Percentiles rank a stretch among this genome's conserved stretches.
These are phyloP conservation scores for Drosophila longiperda DNA, from an alignment of 2,888 invertebrate species.

Conservation along the genomic window DNA sequence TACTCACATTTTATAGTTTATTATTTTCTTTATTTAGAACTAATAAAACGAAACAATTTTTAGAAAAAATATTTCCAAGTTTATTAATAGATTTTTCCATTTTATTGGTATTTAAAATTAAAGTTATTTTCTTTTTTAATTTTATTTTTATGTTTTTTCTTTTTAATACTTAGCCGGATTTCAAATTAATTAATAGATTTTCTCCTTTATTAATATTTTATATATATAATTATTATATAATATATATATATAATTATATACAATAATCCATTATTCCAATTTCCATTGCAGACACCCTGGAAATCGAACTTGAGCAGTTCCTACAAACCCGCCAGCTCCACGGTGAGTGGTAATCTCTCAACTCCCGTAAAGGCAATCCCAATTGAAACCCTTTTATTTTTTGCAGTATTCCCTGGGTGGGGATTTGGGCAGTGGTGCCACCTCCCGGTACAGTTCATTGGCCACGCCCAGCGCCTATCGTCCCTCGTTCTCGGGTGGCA, in stretches of 20 bases:
- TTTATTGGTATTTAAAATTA: too few relatives aligned
- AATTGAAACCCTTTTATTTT: too few relatives aligned
- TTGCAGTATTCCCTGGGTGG: slow-evolving; percentile 82
- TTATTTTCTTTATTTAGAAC: too few relatives aligned
- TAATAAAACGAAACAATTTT: too few relatives aligned
- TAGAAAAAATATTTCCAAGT: too few relatives aligned
- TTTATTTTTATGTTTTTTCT: neutral
- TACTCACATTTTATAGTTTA: too few relatives aligned
- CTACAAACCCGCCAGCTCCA: slow-evolving; percentile 80
- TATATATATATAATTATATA: neutral
- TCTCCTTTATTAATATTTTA: neutral
- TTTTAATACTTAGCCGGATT: neutral
- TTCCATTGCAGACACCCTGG: slow-evolving; percentile 82
- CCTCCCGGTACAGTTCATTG: slow-evolving; percentile 80
- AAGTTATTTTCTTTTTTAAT: neutral
- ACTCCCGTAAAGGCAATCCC: rapidly evolving
- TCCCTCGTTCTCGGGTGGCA: slow-evolving; percentile 85
- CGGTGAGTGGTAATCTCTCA: slow-evolving; percentile 67
- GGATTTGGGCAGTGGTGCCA: slow-evolving; percentile 74
- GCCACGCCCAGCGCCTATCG: slow-evolving; percentile 83
- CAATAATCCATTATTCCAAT: neutral
- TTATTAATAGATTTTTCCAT: too few relatives aligned
- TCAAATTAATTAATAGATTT: neutral
- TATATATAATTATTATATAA: too few relatives aligned
- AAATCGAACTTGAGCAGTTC: slow-evolving; percentile 82